Evolutionary conservation across 2,113 vertebrate species (phyloP), one percentile per base, ranked within the genome.

Genomic region (Pogona vitticeps): DNA sequence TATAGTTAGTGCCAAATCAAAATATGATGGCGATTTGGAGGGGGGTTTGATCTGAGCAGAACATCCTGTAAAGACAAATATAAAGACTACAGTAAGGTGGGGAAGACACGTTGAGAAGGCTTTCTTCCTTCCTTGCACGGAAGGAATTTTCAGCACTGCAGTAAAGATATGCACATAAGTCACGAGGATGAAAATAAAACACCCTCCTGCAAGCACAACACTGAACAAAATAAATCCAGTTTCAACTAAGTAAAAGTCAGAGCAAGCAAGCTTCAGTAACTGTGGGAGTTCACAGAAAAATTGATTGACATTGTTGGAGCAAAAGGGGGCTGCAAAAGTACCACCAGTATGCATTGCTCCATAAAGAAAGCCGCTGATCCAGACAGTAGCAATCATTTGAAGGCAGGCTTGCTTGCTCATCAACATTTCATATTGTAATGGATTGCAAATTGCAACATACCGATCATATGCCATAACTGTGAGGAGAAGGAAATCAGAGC

Each of bases 401-500:
- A n/a, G 8, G 17, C 79, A 80, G 38, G 59, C 63, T 40, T 18
- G 5, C 28, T 15, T 67, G 26, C 46, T 42, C 79, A 80, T 80
- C 26, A 80, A 6, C 23, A 65, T 42, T 8, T 80, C 61, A 46
- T 80, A 80, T 42, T 80, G 79, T 14, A 80, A 9, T 31, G 79
- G 78, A 63, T 80, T 36, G 6, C 77, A 80, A 80, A 80, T 80
- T 21, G 58, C 58, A 80, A 80, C 77, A 80, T 65, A 80, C 36
- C 59, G 77, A 58, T 80, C 78, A n/a, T n/a, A n/a, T n/a, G n/a
- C n/a, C n/a, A n/a, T n/a, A n/a, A n/a, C n/a, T n/a, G n/a, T n/a
- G n/a, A 80, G 31, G 14, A 80, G 77, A 26, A 33, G 28, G 10
- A 80, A 38, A 26, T 80, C 77, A 61, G 77, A 80, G 61, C 33